Evolutionary conservation across 1,140 invertebrate species (phyloP).

Genomic region (Zaprionus camerounensis): DNA sequence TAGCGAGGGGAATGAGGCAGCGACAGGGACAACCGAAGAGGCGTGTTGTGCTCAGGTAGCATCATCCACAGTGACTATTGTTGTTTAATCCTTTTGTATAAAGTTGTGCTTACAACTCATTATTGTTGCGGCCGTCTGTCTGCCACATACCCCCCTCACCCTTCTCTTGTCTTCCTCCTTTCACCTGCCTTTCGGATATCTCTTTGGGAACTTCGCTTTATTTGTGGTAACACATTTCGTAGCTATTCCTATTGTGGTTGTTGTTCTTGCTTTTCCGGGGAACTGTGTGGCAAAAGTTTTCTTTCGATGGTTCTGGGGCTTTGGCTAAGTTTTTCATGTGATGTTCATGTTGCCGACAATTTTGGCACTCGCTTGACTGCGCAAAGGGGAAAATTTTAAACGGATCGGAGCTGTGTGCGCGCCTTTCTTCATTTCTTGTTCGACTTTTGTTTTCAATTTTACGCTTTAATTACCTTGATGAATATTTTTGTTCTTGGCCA

Average conservation of each 20-base stretch:
- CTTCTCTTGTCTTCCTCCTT: conserved; percentile 1
- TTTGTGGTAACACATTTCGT: conserved; percentile 52
- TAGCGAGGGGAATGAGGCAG: background rate
- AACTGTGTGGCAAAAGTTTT: conserved; percentile 56
- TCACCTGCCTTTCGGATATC: background rate
- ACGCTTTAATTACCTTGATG: conserved; percentile 78
- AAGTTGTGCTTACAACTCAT: conserved; percentile 79
- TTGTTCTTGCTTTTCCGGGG: conserved; percentile 34
- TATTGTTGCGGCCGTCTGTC: conserved; percentile 59
- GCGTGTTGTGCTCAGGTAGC: conserved; percentile 33
- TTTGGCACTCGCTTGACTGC: conserved; percentile 52
- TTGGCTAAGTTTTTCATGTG: conserved; percentile 56
- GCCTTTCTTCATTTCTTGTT: conserved; percentile 10
- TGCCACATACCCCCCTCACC: background rate
- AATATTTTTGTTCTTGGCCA: conserved; percentile 38
- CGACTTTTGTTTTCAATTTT: conserved; percentile 76
- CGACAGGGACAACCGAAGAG: background rate
- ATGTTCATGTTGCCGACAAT: conserved; percentile 39
- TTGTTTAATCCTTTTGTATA: conserved; percentile 78
- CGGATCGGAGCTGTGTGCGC: background rate
- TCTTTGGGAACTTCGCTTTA: conserved; percentile 13
- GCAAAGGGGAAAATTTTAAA: conserved; percentile 44
- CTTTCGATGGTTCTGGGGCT: conserved; percentile 15
- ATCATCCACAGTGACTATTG: conserved; percentile 59
- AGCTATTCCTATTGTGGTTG: conserved; percentile 36